Evolutionary conservation across 2,888 invertebrate genomes (phyloP), one percentile per base, ranked within the genome.

Genomic region (Cheiracanthium punctorium): DNA sequence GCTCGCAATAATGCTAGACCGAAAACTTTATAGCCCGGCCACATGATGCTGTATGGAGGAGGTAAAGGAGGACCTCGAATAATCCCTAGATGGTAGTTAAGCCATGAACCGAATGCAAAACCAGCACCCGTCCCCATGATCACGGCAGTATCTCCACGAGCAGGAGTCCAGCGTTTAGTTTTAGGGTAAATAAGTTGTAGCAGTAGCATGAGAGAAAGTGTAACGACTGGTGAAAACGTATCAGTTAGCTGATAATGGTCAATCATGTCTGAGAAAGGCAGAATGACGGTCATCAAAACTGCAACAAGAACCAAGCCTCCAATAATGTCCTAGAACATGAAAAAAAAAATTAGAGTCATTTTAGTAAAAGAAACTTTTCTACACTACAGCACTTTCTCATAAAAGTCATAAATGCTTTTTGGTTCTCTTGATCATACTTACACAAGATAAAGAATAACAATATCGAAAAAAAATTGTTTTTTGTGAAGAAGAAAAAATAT

Each of bases 141-240:
- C 94, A 96, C 95, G 0, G 96, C 94, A 0, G 97, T 97, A 92
- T 98, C 97, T 30, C 97, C 96, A 91, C 97, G 90, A 0, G 97
- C 97, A 8, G 97, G 97, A 76, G 96, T 97, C 97, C 97, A 97
- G 90, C 94, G 95, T 89, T 95, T 95, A 74, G 96, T 94, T 89
- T 94, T 94, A 0, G 97, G 98, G 92, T 97, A 96, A 91, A 94
- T 95, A 64, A 95, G 93, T 88, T 96, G 94, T 90, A 95, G 93
- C 33, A 94, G 91, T 88, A 96, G 93, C 73, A 96, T 94, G 48
- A 94, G 91, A 0, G 94, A 91, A 64, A 96, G 92, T 30, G 88
- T 82, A 67, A 94, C 90, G 41, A 94, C 89, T 5, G 96, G 95
- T 4, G 95, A 93, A 91, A 93, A 94, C 64, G 93, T 92, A 90